A percentile compares a stretch with the other conserved stretches of the same genome.
These are phyloP conservation scores for Epinephelus moara DNA, from an alignment of 2,113 vertebrate genomes.

Conservation along the genomic window DNA sequence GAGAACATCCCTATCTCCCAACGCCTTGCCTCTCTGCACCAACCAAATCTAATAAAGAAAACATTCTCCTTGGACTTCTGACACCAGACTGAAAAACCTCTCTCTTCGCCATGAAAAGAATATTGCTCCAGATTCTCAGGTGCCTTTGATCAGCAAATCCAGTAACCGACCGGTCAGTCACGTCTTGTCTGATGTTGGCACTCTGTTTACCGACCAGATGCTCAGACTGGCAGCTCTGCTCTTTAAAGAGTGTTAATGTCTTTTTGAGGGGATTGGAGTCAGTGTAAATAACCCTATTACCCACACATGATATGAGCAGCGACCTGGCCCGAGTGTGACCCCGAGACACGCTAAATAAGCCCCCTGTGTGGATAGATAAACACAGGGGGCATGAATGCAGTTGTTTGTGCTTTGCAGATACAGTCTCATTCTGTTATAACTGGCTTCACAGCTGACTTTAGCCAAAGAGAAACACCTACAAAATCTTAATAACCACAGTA, in stretches of 20 bases:
- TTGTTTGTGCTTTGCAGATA: not conserved
- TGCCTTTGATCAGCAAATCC: constrained; percentile 50
- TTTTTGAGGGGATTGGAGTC: not conserved
- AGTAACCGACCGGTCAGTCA: constrained; percentile 3
- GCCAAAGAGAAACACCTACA: not conserved
- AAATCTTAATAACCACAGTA: not conserved
- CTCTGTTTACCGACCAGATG: constrained; percentile 7
- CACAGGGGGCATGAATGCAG: not conserved
- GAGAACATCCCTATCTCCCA: not conserved
- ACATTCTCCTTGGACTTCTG: constrained; percentile 12
- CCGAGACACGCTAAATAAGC: not conserved
- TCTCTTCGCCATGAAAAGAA: not conserved
- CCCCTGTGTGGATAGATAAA: not conserved
- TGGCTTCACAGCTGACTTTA: not conserved
- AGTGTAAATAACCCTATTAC: not conserved
- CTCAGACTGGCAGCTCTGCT: not conserved
- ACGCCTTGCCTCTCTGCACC: not conserved
- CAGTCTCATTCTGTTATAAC: not conserved
- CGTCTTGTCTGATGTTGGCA: constrained; percentile 20
- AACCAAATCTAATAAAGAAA: constrained; percentile 20
- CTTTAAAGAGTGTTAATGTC: not conserved
- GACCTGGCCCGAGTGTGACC: not conserved
- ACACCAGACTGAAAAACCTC: constrained; percentile 17
- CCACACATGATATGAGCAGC: constrained; percentile 6
- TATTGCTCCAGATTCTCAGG: constrained; percentile 7